Conservation (phyloP, 2,113 vertebrate species). For the Lepisosteus oculatus region DNA sequence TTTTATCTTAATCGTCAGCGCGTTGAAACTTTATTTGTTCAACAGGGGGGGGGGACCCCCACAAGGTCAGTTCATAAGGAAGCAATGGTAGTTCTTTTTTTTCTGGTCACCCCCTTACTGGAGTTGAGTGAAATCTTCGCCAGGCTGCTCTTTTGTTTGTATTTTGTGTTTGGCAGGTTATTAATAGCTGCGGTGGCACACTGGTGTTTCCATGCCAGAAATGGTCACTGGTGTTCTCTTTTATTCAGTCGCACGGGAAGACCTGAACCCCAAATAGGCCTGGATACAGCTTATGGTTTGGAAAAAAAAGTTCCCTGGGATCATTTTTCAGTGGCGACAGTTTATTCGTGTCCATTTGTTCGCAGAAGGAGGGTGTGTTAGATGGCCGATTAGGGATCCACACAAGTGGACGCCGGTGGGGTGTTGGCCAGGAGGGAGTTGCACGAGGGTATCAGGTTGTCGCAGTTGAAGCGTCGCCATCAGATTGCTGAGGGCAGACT, state of each 20-base stretch:
- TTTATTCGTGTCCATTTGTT: conserved; percentile 5
- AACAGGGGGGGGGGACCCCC: too few relatives aligned
- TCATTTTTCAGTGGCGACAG: conserved; percentile 13
- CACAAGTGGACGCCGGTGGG: not conserved
- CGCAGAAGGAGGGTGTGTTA: not conserved
- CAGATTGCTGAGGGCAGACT: not conserved
- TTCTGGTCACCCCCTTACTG: too few relatives aligned
- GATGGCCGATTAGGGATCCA: not conserved
- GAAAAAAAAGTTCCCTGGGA: not conserved
- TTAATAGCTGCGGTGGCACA: conserved; percentile 1
- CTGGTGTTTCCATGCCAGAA: conserved; percentile 15
- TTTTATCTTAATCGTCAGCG: too few relatives aligned
- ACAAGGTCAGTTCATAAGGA: too few relatives aligned
- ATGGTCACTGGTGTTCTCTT: conserved; percentile 11
- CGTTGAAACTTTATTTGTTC: not conserved
- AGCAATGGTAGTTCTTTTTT: too few relatives aligned
- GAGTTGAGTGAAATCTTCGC: too few relatives aligned
- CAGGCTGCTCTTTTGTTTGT: not conserved
- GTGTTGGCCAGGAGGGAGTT: not conserved
- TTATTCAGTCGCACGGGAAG: not conserved
- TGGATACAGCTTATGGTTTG: conserved; percentile 4
- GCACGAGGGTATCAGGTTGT: not conserved
- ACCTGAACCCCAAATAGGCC: not conserved
- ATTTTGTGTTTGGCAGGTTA: not conserved
- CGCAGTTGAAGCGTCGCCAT: not conserved